A percentile compares a stretch with the other conserved stretches of the same genome.
phyloP scores from a whole-genome alignment of 2,113 vertebrate genomes.

The Orcinus orca region DNA sequence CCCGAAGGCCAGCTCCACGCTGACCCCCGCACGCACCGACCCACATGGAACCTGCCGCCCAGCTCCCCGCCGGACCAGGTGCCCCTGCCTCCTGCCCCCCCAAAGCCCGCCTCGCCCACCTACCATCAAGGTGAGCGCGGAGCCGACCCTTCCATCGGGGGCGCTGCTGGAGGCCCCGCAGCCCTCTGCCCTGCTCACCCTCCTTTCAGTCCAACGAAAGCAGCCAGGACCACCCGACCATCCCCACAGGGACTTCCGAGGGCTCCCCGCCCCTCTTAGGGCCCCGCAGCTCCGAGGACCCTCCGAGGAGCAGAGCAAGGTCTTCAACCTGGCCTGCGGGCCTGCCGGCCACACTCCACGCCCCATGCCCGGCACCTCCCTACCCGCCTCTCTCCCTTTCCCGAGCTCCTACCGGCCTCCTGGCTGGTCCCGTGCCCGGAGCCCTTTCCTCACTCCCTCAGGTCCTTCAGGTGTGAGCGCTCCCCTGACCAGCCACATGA shows the following conservation, averaged over 20 bases:
- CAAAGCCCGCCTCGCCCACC: too few species aligned
- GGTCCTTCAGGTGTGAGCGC: too few species aligned
- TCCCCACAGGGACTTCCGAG: rapidly evolving
- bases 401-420: neutral
- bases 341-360: rapidly evolving
- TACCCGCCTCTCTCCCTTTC: too few species aligned
- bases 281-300: neutral
- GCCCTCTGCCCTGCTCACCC: neutral
- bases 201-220: neutral
- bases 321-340: neutral
- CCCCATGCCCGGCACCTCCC: neutral
- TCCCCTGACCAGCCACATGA: neutral
- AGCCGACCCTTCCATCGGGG: neutral
- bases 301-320: neutral
- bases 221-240: neutral
- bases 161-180: rapidly evolving
- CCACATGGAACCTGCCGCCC: too few species aligned
- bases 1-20: neutral
- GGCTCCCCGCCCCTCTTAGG: rapidly evolving
- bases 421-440: neutral
- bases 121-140: rapidly evolving
- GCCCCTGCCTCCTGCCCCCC: too few species aligned
- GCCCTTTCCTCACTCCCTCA: neutral
- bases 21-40: rapidly evolving
- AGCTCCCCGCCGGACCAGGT: too few species aligned